Conservation (phyloP, 2,888 invertebrate genomes). For the Ernsta delagoae region DNA sequence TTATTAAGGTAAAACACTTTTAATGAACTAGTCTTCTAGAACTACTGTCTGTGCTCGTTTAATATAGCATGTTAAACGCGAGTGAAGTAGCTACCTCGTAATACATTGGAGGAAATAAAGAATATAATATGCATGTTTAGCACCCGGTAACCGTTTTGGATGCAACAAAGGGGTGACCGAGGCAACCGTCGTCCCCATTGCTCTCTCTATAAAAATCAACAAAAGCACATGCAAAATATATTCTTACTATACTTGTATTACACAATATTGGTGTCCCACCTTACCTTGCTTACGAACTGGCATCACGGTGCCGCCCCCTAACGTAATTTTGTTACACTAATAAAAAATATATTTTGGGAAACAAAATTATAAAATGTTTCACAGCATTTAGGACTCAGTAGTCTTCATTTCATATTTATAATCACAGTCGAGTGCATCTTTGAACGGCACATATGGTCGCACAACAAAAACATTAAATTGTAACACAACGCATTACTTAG, state of each 20-base stretch:
- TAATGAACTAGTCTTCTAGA: no score
- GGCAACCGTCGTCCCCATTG: not conserved
- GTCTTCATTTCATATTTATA: constrained; percentile 72
- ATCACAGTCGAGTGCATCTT: constrained; percentile 68
- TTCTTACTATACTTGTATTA: constrained; percentile 37
- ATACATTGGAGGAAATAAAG: constrained; percentile 1
- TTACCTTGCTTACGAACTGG: constrained; percentile 91
- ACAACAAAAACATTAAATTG: constrained; percentile 77
- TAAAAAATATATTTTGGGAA: constrained; percentile 58
- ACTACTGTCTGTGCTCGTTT: no score
- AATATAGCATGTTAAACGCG: no score
- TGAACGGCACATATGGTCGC: constrained; percentile 66
- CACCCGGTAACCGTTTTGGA: constrained; percentile 16
- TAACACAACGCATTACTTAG: constrained; percentile 53
- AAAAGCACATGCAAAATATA: constrained; percentile 35
- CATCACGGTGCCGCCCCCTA: constrained; percentile 86
- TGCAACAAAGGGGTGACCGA: constrained; percentile 17
- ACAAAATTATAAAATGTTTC: constrained; percentile 67
- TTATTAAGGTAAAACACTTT: no score
- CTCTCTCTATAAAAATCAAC: constrained; percentile 25
- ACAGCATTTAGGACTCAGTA: constrained; percentile 56
- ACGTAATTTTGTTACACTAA: constrained; percentile 74
- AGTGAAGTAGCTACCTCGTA: constrained; percentile 17
- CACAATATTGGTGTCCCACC: constrained; percentile 48
- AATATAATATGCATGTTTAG: constrained; percentile 9